Conservation (phyloP, 2,797 vertebrate species). For the Danio tinwini region DNA sequence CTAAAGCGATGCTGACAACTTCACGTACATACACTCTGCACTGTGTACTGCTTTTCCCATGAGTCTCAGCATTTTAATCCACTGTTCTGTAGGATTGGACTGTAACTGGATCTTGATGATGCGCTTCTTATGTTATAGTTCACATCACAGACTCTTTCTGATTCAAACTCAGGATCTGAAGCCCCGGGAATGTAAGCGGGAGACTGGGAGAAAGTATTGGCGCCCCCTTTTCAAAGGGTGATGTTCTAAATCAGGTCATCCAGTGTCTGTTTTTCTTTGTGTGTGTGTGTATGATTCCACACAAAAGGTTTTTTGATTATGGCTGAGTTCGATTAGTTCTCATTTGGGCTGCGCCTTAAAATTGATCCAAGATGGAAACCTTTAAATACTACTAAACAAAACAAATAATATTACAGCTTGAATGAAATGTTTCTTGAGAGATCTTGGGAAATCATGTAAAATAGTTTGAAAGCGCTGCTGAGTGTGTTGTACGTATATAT, state of each 20-base stretch:
- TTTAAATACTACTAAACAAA: conserved; percentile 61
- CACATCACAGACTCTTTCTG: conserved; percentile 5
- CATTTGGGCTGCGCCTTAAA: conserved; percentile 67
- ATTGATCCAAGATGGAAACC: conserved; percentile 67
- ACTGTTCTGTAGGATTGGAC: background rate
- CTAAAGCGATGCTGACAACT: conserved; percentile 31
- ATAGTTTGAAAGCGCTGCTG: conserved; percentile 63
- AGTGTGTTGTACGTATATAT: conserved; percentile 58
- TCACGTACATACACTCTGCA: background rate
- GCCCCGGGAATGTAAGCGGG: background rate
- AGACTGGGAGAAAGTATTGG: conserved; percentile 2
- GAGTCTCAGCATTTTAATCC: background rate
- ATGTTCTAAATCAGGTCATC: background rate
- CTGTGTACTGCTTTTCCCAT: conserved; percentile 15
- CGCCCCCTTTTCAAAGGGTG: conserved; percentile 20
- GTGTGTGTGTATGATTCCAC: background rate
- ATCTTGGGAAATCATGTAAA: conserved; percentile 64
- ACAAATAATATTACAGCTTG: conserved; percentile 58
- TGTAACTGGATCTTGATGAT: background rate
- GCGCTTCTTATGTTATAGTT: background rate
- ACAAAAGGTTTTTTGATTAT: background rate
- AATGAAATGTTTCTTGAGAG: conserved; percentile 65
- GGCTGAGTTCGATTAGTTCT: conserved; percentile 54
- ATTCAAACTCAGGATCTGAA: conserved; percentile 28
- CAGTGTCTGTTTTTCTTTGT: background rate